These are phyloP conservation scores for Drosophila peninsularis DNA, from an alignment of 2,888 invertebrate species.

Conservation along the genomic window DNA sequence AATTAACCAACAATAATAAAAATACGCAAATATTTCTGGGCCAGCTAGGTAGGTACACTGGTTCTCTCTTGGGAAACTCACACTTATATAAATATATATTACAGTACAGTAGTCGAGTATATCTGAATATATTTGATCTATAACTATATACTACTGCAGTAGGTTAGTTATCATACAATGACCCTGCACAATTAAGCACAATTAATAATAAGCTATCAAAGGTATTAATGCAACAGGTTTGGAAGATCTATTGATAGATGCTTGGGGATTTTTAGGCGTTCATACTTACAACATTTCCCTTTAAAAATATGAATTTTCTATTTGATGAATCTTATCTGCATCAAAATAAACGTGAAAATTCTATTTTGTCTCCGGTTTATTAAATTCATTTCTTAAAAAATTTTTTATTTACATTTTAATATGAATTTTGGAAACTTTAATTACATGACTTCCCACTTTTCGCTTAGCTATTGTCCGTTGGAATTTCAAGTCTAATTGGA, in stretches of 20 bases:
- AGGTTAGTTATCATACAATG: slow-evolving; percentile 28
- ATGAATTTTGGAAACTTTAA: background rate
- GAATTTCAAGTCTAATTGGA: slow-evolving; percentile 1
- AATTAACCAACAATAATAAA: slow-evolving; percentile 68
- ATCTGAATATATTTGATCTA: background rate
- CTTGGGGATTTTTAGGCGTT: background rate
- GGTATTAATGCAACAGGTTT: slow-evolving; percentile 13
- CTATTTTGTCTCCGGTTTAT: no score
- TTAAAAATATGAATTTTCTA: background rate
- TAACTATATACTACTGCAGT: slow-evolving; percentile 2
- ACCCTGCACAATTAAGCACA: slow-evolving; percentile 21
- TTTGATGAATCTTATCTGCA: no score
- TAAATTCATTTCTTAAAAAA: background rate
- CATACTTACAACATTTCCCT: background rate
- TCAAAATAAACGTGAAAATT: background rate
- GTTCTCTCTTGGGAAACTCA: slow-evolving; percentile 27
- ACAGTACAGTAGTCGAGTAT: background rate
- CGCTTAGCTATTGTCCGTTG: background rate
- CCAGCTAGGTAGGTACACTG: slow-evolving; percentile 58
- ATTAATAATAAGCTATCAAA: slow-evolving; percentile 16
- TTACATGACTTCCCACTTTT: background rate
- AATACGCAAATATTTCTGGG: slow-evolving; percentile 40
- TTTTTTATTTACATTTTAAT: background rate
- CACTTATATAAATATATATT: slow-evolving; percentile 20
- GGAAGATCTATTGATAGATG: background rate